These are phyloP conservation scores for Protosalanx chinensis DNA, from an alignment of 2,797 vertebrate genomes.

Conservation along the genomic window DNA sequence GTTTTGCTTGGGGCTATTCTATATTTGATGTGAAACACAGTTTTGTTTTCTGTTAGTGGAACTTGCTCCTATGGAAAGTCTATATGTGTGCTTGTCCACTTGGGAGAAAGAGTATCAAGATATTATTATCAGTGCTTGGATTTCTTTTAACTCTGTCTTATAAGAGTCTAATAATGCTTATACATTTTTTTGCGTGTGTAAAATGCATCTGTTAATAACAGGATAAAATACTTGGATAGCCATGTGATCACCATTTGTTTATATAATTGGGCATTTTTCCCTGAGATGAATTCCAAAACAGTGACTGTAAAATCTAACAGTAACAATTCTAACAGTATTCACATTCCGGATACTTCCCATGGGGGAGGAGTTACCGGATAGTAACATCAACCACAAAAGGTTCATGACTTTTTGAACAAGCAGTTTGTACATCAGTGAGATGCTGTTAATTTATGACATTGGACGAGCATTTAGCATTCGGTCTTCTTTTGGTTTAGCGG, in stretches of 20 bases:
- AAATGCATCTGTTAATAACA: too few relatives aligned
- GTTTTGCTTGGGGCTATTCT: neutral
- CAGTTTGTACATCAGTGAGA: neutral
- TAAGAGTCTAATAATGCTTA: neutral
- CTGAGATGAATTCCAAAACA: constrained; percentile 15
- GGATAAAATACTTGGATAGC: too few relatives aligned
- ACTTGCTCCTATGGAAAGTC: neutral
- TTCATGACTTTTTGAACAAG: neutral
- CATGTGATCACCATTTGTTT: neutral
- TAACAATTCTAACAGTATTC: constrained; percentile 24
- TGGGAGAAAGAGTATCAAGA: neutral
- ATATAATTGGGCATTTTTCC: neutral
- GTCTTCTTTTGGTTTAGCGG: neutral
- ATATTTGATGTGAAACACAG: constrained; percentile 4
- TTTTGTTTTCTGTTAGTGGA: neutral
- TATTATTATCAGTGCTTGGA: neutral
- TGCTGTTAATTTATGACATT: neutral
- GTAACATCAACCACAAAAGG: neutral
- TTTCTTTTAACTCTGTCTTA: neutral
- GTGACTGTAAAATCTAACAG: constrained; percentile 6
- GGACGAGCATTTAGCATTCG: neutral
- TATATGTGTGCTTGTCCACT: neutral
- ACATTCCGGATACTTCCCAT: constrained; percentile 19
- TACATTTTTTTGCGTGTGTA: constrained; percentile 6
- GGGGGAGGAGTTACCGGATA: constrained; percentile 11